These are phyloP conservation scores for Xylocampa areola DNA, from an alignment of 2,888 invertebrate genomes.

Conservation along the genomic window DNA sequence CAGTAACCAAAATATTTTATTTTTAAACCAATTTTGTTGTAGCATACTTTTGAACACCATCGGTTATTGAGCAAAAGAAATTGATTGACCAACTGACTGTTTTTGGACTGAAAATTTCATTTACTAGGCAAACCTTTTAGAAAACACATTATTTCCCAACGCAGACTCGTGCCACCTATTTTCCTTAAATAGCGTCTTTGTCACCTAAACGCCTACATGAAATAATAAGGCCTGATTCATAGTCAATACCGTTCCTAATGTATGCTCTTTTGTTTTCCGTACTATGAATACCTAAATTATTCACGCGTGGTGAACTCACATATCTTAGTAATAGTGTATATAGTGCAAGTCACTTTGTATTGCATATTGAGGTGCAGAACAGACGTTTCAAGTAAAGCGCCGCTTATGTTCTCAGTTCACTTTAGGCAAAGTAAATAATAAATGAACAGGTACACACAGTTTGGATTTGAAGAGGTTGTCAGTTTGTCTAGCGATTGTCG, in stretches of 20 bases:
- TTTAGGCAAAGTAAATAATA: not conserved
- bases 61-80: too few relatives aligned
- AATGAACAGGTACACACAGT: not conserved
- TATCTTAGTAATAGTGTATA: not conserved
- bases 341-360: slow-evolving; percentile 3
- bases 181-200: too few relatives aligned
- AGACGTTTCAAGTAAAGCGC: slow-evolving; percentile 3
- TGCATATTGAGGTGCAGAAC: slow-evolving; percentile 6
- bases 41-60: too few relatives aligned
- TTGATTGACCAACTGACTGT: too few relatives aligned
- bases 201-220: too few relatives aligned
- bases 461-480: not conserved
- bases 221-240: slow-evolving; percentile 8
- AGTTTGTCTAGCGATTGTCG: too few relatives aligned
- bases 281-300: slow-evolving; percentile 12
- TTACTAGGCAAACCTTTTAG: too few relatives aligned
- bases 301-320: slow-evolving; percentile 13
- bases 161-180: too few relatives aligned
- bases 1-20: too few relatives aligned
- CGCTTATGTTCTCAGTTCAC: not conserved
- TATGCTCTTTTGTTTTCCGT: slow-evolving; percentile 4
- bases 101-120: too few relatives aligned
- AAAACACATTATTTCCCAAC: too few relatives aligned
- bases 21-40: too few relatives aligned
- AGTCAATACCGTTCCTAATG: not conserved